Percentiles rank a stretch among this genome's conserved stretches.
Evolutionary conservation across 2,113 vertebrate genomes (phyloP).

Genomic region (Semicossyphus pulcher): DNA sequence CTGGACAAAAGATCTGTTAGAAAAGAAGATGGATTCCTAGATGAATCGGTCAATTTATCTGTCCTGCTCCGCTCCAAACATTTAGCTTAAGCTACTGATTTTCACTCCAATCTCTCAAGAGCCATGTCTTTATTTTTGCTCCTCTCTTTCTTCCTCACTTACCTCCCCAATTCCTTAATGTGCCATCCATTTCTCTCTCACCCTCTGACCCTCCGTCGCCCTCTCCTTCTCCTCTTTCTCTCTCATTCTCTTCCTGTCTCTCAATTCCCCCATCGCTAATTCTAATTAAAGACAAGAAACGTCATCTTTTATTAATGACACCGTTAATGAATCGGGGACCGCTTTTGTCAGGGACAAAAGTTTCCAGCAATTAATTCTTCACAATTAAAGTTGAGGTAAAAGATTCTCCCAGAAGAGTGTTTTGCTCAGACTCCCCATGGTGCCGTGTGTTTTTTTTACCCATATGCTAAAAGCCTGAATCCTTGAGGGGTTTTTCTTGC

Average conservation of each 20-base stretch:
- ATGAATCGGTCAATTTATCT: no score
- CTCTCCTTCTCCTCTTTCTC: not conserved
- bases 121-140: not conserved
- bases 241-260: conserved; percentile 16
- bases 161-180: not conserved
- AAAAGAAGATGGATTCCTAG: no score
- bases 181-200: not conserved
- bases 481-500: conserved; percentile 12
- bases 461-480: conserved; percentile 41
- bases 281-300: conserved; percentile 77
- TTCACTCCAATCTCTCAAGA: not conserved
- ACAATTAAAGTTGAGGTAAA: conserved; percentile 62
- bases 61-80: no score
- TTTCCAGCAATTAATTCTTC: conserved; percentile 73
- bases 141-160: not conserved
- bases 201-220: conserved; percentile 3
- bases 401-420: conserved; percentile 33
- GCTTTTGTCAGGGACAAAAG: conserved; percentile 71
- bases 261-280: conserved; percentile 47
- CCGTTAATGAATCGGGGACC: conserved; percentile 73
- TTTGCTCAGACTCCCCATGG: conserved; percentile 37
- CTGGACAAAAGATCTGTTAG: no score
- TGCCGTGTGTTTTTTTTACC: not conserved
- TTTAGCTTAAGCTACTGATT: not conserved
- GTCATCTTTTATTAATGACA: conserved; percentile 79